Evolutionary conservation across 2,797 vertebrate genomes (phyloP).

Genomic region (Paguma larvata): DNA sequence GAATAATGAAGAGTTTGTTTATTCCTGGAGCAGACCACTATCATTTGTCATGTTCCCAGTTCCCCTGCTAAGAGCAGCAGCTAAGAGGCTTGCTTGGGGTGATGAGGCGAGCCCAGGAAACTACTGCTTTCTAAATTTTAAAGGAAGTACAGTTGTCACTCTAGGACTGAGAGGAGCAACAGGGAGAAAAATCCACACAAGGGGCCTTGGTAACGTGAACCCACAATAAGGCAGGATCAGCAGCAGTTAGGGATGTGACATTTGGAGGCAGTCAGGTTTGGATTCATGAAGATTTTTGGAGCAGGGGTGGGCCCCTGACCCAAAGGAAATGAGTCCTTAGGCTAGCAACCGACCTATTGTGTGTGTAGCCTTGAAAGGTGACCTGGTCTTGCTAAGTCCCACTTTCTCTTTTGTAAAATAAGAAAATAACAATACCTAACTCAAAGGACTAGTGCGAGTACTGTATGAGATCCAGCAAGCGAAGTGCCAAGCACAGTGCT

Average conservation of each 20-base stretch:
- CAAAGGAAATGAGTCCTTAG: neutral
- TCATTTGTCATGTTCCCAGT: conserved; percentile 77
- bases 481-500: neutral
- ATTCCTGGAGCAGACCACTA: conserved; percentile 74
- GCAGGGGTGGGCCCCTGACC: neutral
- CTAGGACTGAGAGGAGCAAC: conserved; percentile 33
- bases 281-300: neutral
- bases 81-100: conserved; percentile 67
- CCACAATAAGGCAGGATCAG: neutral
- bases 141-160: conserved; percentile 58
- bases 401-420: conserved; percentile 40
- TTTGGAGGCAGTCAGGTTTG: neutral
- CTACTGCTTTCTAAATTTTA: conserved; percentile 40
- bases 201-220: neutral
- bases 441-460: neutral
- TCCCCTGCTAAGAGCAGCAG: conserved; percentile 74
- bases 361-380: neutral
- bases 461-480: neutral
- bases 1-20: conserved; percentile 86
- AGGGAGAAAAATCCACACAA: neutral
- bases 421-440: neutral
- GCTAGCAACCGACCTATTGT: neutral
- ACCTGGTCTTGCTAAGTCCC: neutral
- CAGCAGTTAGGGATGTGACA: neutral
- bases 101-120: conserved; percentile 71